A percentile compares a stretch with the other conserved stretches of the same genome.
Evolutionary conservation across 2,797 vertebrate species (phyloP).

Genomic region (Alca torda): DNA sequence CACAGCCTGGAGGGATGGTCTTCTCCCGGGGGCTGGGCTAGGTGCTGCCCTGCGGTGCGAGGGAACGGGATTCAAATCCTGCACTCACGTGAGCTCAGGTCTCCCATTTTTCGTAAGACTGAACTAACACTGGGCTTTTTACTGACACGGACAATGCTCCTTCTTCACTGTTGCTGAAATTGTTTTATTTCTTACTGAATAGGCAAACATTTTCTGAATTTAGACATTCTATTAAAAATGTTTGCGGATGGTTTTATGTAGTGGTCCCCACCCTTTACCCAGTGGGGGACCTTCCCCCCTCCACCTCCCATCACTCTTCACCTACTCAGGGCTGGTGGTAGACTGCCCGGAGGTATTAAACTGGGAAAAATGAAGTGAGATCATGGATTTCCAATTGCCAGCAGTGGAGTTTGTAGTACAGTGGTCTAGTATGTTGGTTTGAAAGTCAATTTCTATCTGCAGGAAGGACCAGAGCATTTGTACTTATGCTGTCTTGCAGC

Average conservation of each 20-base stretch:
- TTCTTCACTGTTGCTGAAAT: not conserved
- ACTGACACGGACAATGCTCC: fast-evolving
- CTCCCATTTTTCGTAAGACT: not conserved
- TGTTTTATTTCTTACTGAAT: not conserved
- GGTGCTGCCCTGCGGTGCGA: fast-evolving
- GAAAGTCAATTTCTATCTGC: not conserved
- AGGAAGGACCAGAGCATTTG: not conserved
- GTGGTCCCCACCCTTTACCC: not conserved
- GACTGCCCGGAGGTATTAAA: not conserved
- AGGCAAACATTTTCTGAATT: not conserved
- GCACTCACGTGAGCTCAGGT: not conserved
- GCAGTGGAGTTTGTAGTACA: not conserved
- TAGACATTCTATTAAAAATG: not conserved
- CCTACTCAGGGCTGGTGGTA: not conserved
- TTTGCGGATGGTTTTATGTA: not conserved
- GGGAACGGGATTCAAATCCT: not conserved
- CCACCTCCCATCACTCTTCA: not conserved
- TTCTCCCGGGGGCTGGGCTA: not conserved
- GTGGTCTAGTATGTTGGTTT: not conserved
- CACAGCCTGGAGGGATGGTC: not conserved
- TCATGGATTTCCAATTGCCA: not conserved
- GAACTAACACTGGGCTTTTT: not conserved
- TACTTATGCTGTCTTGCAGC: not conserved
- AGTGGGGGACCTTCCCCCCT: not conserved
- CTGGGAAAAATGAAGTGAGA: not conserved